Conservation (phyloP, 2,888 invertebrate species). For the Mimumesa dahlbomi region DNA sequence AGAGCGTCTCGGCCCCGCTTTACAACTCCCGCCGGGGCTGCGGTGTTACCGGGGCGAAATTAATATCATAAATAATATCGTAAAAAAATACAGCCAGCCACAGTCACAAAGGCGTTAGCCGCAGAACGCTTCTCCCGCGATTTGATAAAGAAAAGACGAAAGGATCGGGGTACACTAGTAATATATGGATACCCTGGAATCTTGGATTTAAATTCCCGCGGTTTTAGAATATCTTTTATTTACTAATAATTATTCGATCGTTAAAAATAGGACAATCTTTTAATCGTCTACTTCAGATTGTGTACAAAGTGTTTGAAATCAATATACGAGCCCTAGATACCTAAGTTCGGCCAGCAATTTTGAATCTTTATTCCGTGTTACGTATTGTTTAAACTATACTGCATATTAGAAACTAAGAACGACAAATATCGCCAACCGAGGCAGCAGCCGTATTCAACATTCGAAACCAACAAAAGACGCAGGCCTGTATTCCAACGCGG, state of each 20-base stretch:
- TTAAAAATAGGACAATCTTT: no score
- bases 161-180: background rate
- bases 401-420: conserved; percentile 50
- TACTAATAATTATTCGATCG: no score
- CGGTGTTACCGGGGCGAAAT: conserved; percentile 75
- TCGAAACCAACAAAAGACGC: conserved; percentile 64
- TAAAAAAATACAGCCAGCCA: conserved; percentile 75
- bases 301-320: no score
- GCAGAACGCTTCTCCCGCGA: conserved; percentile 65
- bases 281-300: no score
- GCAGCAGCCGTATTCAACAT: conserved; percentile 46
- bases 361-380: no score
- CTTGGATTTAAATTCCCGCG: no score
- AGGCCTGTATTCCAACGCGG: conserved; percentile 37
- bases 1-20: conserved; percentile 71
- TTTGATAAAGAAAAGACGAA: conserved; percentile 59
- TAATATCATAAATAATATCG: conserved; percentile 80
- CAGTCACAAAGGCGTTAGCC: conserved; percentile 56
- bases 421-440: conserved; percentile 22
- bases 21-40: conserved; percentile 78
- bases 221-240: no score
- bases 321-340: no score
- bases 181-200: conserved; percentile 13
- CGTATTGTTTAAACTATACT: conserved; percentile 46
- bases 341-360: no score